Evolutionary conservation across 1,140 invertebrate species (phyloP), one percentile per base, ranked within the genome.

Genomic region (Cryptotermes secundus): DNA sequence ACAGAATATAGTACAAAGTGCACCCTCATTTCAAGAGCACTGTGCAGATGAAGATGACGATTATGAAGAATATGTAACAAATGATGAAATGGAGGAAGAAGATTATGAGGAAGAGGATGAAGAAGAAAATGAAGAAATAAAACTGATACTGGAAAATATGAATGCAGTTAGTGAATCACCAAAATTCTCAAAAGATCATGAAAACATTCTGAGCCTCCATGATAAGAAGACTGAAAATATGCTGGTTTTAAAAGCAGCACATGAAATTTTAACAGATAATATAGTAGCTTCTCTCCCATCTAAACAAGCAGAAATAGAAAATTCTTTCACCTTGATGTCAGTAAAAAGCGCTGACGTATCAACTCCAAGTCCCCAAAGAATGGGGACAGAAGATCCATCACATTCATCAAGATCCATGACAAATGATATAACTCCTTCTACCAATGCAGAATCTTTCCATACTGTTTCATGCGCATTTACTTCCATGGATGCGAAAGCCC

Each of bases 71-170:
- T 90, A 90, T 84, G 88, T 88, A 59, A 89, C 89, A 84, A 88
- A 90, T 45, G 91, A 91, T 85, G 91, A 91, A 86, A 91, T 91
- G 87, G 91, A 90, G 83, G 90, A 90, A 84, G 85, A 88, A 45
- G 85, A 87, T 49, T 85, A 84, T 79, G 85, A 38, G 85, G 82
- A 83, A 79, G 83, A 86, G 35, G 82, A 80, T 34, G 83, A 87
- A 84, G 83, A 87, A 84, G 85, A 88, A 80, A 87, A 89, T 86
- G 86, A 89, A 31, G 90, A 91, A 72, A 72, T 72, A 72, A 72
- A 72, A 72, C 59, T 72, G 10, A 72, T 72, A 7, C n/a, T 72
- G 59, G 59, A 31, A 72, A 72, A 86, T 90, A 90, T 79, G 90
- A 91, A 86, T 90, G 90, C 35, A 88, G 91, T 86, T 90, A 92